Evolutionary conservation across 2,888 invertebrate species (phyloP).

Genomic region (Toxonevra muliebris): DNA sequence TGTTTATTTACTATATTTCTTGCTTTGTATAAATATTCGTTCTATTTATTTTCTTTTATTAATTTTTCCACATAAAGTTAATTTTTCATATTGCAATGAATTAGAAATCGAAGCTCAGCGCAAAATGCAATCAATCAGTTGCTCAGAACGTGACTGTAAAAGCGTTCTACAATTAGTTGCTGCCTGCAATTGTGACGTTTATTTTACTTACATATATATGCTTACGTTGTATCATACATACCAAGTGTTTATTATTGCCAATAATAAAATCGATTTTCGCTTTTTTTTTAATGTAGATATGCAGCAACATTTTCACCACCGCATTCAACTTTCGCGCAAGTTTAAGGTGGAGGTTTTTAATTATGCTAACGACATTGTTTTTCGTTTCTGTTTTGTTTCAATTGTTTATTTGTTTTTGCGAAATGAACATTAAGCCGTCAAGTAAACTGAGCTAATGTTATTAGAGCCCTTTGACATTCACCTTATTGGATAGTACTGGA

Average conservation of each 20-base stretch:
- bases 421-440: neutral
- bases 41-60: neutral
- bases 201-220: neutral
- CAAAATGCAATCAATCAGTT: conserved; percentile 8
- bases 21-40: neutral
- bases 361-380: neutral
- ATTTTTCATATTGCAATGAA: neutral
- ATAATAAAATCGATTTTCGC: too few species aligned
- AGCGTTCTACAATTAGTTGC: neutral
- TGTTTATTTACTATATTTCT: neutral
- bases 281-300: too few species aligned
- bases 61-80: neutral
- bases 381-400: neutral
- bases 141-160: conserved; percentile 16
- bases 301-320: too few species aligned
- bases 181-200: neutral
- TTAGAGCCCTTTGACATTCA: conserved; percentile 14
- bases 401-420: neutral
- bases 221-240: too few species aligned
- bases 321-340: neutral
- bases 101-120: neutral
- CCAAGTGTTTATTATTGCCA: neutral
- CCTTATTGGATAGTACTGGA: neutral
- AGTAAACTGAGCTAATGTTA: conserved; percentile 1
- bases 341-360: conserved; percentile 20